phyloP scores from a whole-genome alignment of 2,888 invertebrate genomes.

The Morpho deidamia region DNA sequence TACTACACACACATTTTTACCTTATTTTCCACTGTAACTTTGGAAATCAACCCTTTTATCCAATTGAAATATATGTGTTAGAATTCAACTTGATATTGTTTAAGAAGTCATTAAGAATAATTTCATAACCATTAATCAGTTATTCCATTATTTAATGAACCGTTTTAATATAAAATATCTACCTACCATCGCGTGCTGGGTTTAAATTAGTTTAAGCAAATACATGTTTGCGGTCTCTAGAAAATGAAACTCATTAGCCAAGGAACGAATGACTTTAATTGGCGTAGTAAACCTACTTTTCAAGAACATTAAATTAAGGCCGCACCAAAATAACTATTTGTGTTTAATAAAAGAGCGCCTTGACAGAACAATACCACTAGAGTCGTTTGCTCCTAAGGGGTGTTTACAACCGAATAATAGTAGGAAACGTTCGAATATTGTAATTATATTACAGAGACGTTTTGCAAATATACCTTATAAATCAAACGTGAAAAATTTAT shows the following conservation, averaged over 20 bases:
- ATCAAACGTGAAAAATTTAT: no score
- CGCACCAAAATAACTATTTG: conserved; percentile 23
- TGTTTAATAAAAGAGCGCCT: conserved; percentile 23
- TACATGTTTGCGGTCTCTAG: conserved; percentile 12
- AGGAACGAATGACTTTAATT: conserved; percentile 19
- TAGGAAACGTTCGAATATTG: conserved; percentile 1
- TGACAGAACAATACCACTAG: conserved; percentile 18
- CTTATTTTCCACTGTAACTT: background rate
- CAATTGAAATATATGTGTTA: no score
- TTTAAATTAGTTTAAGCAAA: conserved; percentile 20
- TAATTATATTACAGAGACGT: no score
- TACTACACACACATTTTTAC: conserved; percentile 38
- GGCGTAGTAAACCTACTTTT: conserved; percentile 21
- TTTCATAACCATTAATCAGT: conserved; percentile 9
- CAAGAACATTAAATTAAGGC: conserved; percentile 19
- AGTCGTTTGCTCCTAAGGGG: conserved; percentile 16
- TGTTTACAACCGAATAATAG: conserved; percentile 14
- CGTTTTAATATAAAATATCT: background rate
- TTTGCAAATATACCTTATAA: no score
- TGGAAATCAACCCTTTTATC: no score
- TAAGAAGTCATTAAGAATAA: background rate
- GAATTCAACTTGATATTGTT: background rate
- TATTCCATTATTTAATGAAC: conserved; percentile 5
- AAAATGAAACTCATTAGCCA: conserved; percentile 22
- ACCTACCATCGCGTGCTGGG: conserved; percentile 8